Evolutionary conservation across 2,113 vertebrate genomes (phyloP), one percentile per base, ranked within the genome.

Genomic region (Sclerurus mexicanus): DNA sequence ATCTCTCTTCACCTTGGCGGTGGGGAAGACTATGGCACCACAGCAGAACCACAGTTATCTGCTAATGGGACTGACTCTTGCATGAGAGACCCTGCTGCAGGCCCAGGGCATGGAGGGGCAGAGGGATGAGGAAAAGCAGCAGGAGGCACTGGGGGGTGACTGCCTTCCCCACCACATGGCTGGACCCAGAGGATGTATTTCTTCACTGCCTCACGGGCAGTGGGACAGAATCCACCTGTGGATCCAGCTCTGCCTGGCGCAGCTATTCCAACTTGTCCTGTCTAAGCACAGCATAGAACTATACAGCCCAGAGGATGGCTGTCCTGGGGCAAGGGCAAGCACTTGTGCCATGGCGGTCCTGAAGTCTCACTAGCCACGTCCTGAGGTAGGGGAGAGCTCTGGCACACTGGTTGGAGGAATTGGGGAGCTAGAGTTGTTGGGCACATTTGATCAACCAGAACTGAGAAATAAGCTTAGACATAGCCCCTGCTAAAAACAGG

Each of bases 41-140:
- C 1, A 5, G 19, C 16, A 14, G 27, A 58, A 58, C 28, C 3
- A 10, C 1, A 5, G 49, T 10, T 18, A 1, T 3, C 44, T 25
- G 11, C 40, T 72, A 14, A 14, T 31, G 55, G 35, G 8, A 18
- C 31, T 11, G 20, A 30, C 27, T 11, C 44, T 59, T 2, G 2
- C 0, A 0, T 4, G 21, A 18, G 25, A 2, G 1, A 30, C 60
- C 33, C 25, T 1, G 4, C 67, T 5, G 2, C 52, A 39, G 59
- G 21, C 22, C 59, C 12, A 42, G 27, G 37, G 28, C n/a, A 23
- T 7, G 9, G 18, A 28, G 50, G 0, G 5, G 8, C 3, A 2
- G 49, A 62, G 42, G 28, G 58, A 22, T 0, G 3, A 63, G 22
- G 42, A 31, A 49, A 71, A 71, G 12, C 2, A 2, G 37, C 2